Conservation (phyloP, 2,888 invertebrate species). For the Pristionchus mayeri region DNA sequence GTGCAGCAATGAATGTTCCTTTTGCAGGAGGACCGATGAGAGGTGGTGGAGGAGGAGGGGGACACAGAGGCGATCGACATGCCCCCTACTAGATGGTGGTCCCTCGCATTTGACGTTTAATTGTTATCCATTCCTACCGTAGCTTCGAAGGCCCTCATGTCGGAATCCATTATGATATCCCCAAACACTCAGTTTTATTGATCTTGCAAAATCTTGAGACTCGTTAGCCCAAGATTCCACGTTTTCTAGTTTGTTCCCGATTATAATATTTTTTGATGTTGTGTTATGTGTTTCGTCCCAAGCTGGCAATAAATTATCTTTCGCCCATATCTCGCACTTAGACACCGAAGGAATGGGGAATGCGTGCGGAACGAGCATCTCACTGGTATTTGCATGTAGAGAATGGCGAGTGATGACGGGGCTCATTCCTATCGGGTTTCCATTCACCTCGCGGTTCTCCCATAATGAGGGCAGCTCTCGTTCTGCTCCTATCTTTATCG, state of each 20-base stretch:
- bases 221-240: slow-evolving; percentile 16
- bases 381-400: slow-evolving; percentile 1
- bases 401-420: neutral
- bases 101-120: neutral
- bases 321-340: neutral
- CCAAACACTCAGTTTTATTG: slow-evolving; percentile 19
- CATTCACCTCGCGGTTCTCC: neutral
- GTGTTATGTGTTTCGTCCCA: slow-evolving; percentile 16
- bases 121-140: slow-evolving; percentile 42
- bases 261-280: slow-evolving; percentile 22
- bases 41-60: slow-evolving; percentile 28
- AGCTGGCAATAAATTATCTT: slow-evolving; percentile 10
- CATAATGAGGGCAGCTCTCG: slow-evolving; percentile 14
- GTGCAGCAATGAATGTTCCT: neutral
- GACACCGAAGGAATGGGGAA: neutral
- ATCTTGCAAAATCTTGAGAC: slow-evolving; percentile 16
- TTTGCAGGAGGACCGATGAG: slow-evolving; percentile 42
- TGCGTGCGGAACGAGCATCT: neutral
- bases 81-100: slow-evolving; percentile 14
- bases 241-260: neutral
- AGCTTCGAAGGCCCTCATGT: slow-evolving; percentile 2
- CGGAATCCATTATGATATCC: slow-evolving; percentile 15
- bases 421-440: neutral
- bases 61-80: slow-evolving; percentile 42
- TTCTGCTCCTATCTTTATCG: neutral